Evolutionary conservation across 2,888 invertebrate genomes (phyloP).

Genomic region (Cataglyphis livida): DNA sequence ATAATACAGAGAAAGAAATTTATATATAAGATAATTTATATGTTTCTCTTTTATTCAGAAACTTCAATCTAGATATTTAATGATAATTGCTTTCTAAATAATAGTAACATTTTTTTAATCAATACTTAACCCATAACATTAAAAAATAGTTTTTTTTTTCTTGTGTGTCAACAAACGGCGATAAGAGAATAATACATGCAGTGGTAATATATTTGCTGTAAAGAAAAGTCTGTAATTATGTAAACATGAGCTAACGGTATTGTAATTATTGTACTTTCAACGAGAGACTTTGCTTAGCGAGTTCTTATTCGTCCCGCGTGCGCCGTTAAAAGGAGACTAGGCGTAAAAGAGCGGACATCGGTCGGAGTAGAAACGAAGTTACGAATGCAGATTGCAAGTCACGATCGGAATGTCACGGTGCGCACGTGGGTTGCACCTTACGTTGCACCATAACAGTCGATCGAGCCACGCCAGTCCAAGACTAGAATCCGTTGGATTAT

Average conservation of each 20-base stretch:
- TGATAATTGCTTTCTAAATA: not conserved
- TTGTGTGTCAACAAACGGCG: not conserved
- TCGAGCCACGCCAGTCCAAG: slow-evolving; percentile 34
- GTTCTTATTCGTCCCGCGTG: slow-evolving; percentile 20
- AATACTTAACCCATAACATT: not conserved
- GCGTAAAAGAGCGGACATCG: slow-evolving; percentile 40
- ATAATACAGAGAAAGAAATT: not conserved
- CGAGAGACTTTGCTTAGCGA: slow-evolving; percentile 20
- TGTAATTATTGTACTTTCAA: slow-evolving; percentile 40
- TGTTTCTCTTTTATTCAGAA: not conserved
- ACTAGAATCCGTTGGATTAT: slow-evolving; percentile 18
- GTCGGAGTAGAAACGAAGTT: slow-evolving; percentile 43
- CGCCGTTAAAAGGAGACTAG: slow-evolving; percentile 37
- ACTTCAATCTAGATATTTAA: not conserved
- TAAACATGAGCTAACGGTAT: slow-evolving; percentile 51
- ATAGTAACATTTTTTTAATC: not conserved
- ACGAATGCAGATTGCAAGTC: slow-evolving; percentile 54
- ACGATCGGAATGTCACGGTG: slow-evolving; percentile 60
- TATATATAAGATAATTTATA: not conserved
- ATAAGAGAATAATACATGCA: not conserved
- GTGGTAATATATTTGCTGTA: not conserved
- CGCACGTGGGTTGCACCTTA: slow-evolving; percentile 58
- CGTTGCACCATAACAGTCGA: slow-evolving; percentile 25
- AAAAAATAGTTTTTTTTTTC: not conserved
- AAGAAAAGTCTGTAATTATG: slow-evolving; percentile 37